A percentile compares a stretch with the other conserved stretches of the same genome.
These are phyloP conservation scores for Dioctria linearis DNA, from an alignment of 2,888 invertebrate species.

Conservation along the genomic window DNA sequence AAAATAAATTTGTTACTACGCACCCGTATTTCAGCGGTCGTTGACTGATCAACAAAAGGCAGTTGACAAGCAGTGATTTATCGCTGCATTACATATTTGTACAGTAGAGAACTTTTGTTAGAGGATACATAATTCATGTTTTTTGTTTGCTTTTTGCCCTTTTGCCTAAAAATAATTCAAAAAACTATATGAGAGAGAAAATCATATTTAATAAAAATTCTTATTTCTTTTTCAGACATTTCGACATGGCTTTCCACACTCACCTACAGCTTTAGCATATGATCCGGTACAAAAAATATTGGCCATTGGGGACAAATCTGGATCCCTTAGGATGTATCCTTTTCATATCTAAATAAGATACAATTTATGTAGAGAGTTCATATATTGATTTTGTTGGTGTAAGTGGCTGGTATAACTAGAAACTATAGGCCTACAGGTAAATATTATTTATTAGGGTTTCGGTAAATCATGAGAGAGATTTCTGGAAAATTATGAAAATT, in stretches of 20 bases:
- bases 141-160: background rate
- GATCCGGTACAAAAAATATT: conserved; percentile 98
- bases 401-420: no score
- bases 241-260: conserved; percentile 98
- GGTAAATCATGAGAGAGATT: no score
- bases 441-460: no score
- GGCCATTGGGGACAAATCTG: conserved; percentile 96
- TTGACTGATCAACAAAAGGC: conserved; percentile 23
- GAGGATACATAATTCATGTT: background rate
- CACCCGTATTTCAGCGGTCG: background rate
- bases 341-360: conserved; percentile 68
- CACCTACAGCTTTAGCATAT: conserved; percentile 97
- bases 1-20: conserved; percentile 9
- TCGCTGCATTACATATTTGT: conserved; percentile 9
- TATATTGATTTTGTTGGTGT: no score
- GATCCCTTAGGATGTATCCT: conserved; percentile 97
- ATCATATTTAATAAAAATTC: conserved; percentile 10
- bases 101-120: background rate
- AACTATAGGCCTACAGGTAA: no score
- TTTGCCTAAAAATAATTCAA: background rate
- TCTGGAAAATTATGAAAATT: no score
- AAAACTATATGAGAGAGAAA: background rate
- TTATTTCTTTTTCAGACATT: conserved; percentile 84
- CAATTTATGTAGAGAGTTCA: background rate
- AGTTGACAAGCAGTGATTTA: conserved; percentile 8